Percentiles rank a stretch among this genome's conserved stretches.
Evolutionary conservation across 2,113 vertebrate genomes (phyloP).

Genomic region (Rostratula benghalensis): DNA sequence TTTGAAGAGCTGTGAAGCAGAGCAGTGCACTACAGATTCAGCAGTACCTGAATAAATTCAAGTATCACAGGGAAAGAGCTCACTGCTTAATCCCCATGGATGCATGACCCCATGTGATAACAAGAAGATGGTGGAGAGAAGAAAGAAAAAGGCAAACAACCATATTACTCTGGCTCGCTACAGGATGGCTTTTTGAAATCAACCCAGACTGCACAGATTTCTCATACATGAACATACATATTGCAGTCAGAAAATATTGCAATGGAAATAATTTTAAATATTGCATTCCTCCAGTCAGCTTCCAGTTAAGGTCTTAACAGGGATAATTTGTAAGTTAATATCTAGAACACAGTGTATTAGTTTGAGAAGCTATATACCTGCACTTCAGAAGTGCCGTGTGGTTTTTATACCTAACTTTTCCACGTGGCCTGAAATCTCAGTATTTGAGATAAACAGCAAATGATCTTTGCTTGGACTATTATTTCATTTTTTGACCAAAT

Average conservation of each 20-base stretch:
- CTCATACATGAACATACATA: accelerated
- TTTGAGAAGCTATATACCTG: neutral
- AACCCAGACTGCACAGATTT: neutral
- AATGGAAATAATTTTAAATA: neutral
- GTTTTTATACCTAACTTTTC: neutral
- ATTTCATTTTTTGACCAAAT: neutral
- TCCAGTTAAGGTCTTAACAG: neutral
- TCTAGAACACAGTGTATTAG: neutral
- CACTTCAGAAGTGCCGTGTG: neutral
- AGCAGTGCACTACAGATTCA: neutral
- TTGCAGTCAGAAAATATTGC: neutral
- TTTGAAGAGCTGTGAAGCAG: neutral
- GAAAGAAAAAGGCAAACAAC: neutral
- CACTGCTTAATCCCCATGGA: neutral
- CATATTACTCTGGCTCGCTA: neutral
- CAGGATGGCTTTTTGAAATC: neutral
- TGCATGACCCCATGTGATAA: neutral
- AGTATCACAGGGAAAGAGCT: neutral
- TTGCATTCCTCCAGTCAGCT: neutral
- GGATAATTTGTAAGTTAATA: neutral
- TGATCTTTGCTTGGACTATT: neutral
- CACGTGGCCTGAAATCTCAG: neutral
- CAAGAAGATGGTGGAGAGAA: neutral
- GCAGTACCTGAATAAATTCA: neutral
- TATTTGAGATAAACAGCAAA: neutral